Evolutionary conservation across 2,888 invertebrate species (phyloP), one percentile per base, ranked within the genome.

Genomic region (Meliscaeva auricollis): DNA sequence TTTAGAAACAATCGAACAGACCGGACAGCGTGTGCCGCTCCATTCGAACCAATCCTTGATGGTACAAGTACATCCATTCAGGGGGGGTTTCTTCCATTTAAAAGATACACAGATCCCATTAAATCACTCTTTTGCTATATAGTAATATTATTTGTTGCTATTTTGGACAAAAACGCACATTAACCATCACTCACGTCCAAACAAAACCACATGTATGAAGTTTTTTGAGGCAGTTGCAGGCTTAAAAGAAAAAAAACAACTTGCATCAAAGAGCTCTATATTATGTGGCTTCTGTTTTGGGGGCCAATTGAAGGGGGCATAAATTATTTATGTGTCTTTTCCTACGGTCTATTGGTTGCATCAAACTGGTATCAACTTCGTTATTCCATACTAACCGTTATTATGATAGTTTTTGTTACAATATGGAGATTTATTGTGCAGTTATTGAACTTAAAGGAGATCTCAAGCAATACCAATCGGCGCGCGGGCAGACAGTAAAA

Each of bases 121-220:
- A 80, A 84, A 84, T 84, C 84, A 84, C 79, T 68, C 79, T 68
- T 72, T 70, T 75, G 78, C 56, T 69, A 17, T 70, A 68, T 66
- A 75, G n/a, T 72, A 73, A 60, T 68, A 70, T 82, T 68, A 56
- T 82, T 74, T 54, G 68, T 48, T 41, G 77, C 78, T 35, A 62
- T 64, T 76, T 72, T 72, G 76, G 76, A 50, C 72, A 72, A 66
- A 66, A 80, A 4, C 80, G 80, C 84, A 76, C 80, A 80, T 76
- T 76, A 35, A 84, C 84, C 80, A 84, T 84, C 80, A 76, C 75
- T 84, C 84, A 84, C 84, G 84, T 84, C 8, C 46, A 9, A 46
- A 54, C 58, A 17, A 15, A 50, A 20, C 22, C 35, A 35, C 22
- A 50, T 30, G 6, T 15, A 30, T 26, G n/a, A 2, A n/a, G n/a